Percentiles rank a stretch among this genome's conserved stretches.
phyloP scores from a whole-genome alignment of 1,140 invertebrate species.

The Musca domestica region DNA sequence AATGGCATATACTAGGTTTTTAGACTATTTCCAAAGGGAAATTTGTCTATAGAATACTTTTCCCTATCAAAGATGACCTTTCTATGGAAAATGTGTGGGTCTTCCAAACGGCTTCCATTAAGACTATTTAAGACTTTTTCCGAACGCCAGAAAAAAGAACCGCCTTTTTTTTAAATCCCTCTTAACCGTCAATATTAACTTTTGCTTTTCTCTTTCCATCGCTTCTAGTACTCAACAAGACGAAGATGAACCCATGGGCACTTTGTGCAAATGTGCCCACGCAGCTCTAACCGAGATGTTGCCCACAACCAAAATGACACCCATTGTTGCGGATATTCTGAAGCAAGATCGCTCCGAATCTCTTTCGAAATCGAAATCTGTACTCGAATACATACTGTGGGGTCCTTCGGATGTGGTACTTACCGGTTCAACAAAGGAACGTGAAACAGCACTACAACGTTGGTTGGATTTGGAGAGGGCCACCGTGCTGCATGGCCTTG shows the following conservation, averaged over 20 bases:
- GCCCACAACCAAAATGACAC: constrained; percentile 63
- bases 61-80: too few species aligned
- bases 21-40: too few species aligned
- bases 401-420: constrained; percentile 74
- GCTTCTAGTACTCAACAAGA: constrained; percentile 52
- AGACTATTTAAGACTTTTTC: too few species aligned
- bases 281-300: constrained; percentile 66
- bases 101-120: too few species aligned
- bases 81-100: too few species aligned
- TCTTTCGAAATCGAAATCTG: constrained; percentile 65
- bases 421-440: constrained; percentile 63
- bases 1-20: too few species aligned
- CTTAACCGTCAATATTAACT: too few species aligned
- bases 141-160: too few species aligned
- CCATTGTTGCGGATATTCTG: constrained; percentile 67
- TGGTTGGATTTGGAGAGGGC: constrained; percentile 83
- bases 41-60: too few species aligned
- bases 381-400: constrained; percentile 82
- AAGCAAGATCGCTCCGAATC: constrained; percentile 70
- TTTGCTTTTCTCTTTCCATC: too few species aligned
- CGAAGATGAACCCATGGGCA: constrained; percentile 63
- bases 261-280: constrained; percentile 76
- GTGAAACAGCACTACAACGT: constrained; percentile 70
- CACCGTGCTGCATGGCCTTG: constrained; percentile 74
- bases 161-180: too few species aligned